Conservation (phyloP, 2,797 vertebrate species). For the Squalus acanthias region DNA sequence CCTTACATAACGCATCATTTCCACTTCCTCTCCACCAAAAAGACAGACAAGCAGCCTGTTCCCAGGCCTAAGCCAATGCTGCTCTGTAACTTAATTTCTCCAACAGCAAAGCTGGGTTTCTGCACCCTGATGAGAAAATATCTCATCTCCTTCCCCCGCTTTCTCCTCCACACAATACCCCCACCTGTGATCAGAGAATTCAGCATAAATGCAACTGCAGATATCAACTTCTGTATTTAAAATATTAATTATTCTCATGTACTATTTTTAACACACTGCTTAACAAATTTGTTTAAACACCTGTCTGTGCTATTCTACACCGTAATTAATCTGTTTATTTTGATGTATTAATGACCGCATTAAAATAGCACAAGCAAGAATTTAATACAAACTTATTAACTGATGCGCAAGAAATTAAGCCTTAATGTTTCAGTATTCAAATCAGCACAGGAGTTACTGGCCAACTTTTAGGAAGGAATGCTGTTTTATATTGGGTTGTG, state of each 20-base stretch:
- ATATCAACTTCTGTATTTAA: neutral
- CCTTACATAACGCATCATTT: neutral
- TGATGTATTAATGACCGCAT: neutral
- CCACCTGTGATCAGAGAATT: neutral
- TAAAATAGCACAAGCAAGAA: neutral
- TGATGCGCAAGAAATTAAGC: neutral
- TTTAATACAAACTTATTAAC: neutral
- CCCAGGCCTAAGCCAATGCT: neutral
- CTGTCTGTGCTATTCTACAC: neutral
- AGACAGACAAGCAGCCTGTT: neutral
- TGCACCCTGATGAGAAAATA: neutral
- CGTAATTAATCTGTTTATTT: neutral
- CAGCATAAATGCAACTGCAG: neutral
- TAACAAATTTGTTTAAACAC: neutral
- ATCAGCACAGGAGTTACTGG: neutral
- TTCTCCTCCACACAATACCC: neutral
- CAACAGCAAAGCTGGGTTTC: neutral
- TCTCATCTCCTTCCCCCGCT: neutral
- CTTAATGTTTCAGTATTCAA: neutral
- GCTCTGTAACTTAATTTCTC: neutral
- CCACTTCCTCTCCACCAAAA: neutral
- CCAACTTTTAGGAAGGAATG: neutral
- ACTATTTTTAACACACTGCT: neutral
- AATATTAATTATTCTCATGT: neutral
- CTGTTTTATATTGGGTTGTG: neutral